Evolutionary conservation across 2,888 invertebrate genomes (phyloP), one percentile per base, ranked within the genome.

Genomic region (Euzetes globulus): DNA sequence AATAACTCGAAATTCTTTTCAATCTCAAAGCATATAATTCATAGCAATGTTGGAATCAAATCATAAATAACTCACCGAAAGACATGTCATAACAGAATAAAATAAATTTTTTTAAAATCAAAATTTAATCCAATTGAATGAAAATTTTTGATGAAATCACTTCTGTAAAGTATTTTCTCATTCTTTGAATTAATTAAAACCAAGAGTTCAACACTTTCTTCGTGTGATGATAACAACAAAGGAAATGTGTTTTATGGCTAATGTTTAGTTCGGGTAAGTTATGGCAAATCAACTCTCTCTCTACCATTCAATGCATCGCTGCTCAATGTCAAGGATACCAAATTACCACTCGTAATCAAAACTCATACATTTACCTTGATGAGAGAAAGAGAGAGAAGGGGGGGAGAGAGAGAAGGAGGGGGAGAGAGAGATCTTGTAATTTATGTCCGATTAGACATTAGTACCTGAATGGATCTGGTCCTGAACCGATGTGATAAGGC

Each of bases 201-300:
- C n/a, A 55, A 15, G 29, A 58, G 58, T 58, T 58, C 58, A 58
- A 58, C 58, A 58, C 58, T 58, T 58, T 58, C 58, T 58, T 15
- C n/a, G 19, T n/a, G 6, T 52, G n/a, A 52, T 13, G 19, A 58
- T 29, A 17, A 58, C 17, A 58, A 58, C 22, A 27, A 58, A 3
- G 15, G 13, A 29, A 27, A 27, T 22, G 29, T 27, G 27, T 58
- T 58, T 17, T 11, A 17, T 11, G 27, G 17, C 58, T 17, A 27
- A 27, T 19, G 22, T 27, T 58, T 58, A 58, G 58, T 58, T 58
- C 27, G 17, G 58, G 58, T 58, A 27, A 58, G 58, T 58, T 29
- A 25, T 58, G 29, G 11, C 27, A 17, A 27, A 58, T 58, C 15
- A 27, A 27, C 27, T 58, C 17, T 29, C 9, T 13, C 22, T 55